Evolutionary conservation across 2,797 vertebrate genomes (phyloP).

Genomic region (Myoxocephalus aenaeus): DNA sequence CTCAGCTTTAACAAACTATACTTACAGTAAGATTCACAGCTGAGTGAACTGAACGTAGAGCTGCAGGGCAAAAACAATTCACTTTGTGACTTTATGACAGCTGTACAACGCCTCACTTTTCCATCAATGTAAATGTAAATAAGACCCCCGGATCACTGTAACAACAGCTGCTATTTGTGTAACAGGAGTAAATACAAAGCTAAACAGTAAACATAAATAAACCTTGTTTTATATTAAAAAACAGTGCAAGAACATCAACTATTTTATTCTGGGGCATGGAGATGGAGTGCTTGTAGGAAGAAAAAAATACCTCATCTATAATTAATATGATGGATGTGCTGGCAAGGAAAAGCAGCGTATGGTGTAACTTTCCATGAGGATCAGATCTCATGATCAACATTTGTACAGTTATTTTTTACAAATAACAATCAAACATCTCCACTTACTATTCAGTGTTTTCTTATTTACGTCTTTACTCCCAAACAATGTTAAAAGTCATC

Average conservation of each 20-base stretch:
- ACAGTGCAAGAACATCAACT: background rate
- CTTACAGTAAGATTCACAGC: background rate
- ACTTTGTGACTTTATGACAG: too few relatives aligned
- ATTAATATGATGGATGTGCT: background rate
- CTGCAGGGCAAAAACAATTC: too few relatives aligned
- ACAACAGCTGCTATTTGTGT: background rate
- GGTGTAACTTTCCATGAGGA: background rate
- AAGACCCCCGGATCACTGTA: background rate
- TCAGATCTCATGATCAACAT: slow-evolving; percentile 1
- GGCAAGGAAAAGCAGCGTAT: background rate
- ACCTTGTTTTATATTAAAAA: background rate
- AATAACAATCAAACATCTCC: background rate
- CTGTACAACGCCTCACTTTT: background rate
- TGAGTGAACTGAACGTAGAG: too few relatives aligned
- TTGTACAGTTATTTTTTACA: background rate
- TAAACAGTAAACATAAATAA: background rate
- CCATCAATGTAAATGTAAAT: background rate
- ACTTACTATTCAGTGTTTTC: background rate
- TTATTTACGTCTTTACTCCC: background rate
- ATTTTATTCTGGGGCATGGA: background rate
- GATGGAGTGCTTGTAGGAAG: background rate
- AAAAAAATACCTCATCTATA: background rate
- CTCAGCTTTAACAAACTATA: background rate
- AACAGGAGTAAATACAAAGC: background rate
- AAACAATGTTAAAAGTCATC: background rate